These are phyloP conservation scores for Aphelenchoides avenae DNA, from an alignment of 1,140 invertebrate species.

Conservation along the genomic window DNA sequence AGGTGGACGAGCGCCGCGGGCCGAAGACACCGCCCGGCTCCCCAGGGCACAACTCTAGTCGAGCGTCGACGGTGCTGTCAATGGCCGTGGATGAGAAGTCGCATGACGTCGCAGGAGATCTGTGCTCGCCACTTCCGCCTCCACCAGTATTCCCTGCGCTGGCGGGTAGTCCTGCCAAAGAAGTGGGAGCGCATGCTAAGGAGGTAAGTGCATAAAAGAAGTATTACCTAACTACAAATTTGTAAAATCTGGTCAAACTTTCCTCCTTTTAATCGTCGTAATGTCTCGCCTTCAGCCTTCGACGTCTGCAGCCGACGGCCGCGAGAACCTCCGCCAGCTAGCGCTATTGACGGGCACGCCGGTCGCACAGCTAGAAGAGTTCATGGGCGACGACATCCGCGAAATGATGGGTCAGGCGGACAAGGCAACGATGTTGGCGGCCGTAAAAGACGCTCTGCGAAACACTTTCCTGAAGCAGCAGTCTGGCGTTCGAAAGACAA, in stretches of 20 bases:
- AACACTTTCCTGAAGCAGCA: conserved; percentile 4
- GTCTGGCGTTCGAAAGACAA: no score
- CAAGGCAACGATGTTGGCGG: neutral
- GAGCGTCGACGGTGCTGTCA: conserved; percentile 3
- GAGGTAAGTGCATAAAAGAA: neutral
- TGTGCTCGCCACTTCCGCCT: no score
- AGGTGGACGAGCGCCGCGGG: neutral
- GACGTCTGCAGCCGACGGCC: no score
- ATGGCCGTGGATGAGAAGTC: conserved; percentile 2
- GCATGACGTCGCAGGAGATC: no score
- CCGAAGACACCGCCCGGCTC: conserved; percentile 15
- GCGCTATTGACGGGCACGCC: conserved; percentile 8
- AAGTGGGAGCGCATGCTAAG: neutral
- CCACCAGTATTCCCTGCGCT: neutral
- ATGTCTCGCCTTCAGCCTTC: no score
- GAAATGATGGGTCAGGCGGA: conserved; percentile 11
- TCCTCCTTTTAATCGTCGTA: neutral
- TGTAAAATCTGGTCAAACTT: neutral
- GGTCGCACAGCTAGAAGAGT: conserved; percentile 2
- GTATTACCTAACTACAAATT: neutral
- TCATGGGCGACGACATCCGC: conserved; percentile 6
- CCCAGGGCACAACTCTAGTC: conserved; percentile 11
- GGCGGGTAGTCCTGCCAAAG: neutral
- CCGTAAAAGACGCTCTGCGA: conserved; percentile 12
- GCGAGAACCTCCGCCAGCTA: neutral